Base-by-base conservation (phyloP, 2,888 invertebrate species). In the Eupeodes latifasciatus region DNA sequence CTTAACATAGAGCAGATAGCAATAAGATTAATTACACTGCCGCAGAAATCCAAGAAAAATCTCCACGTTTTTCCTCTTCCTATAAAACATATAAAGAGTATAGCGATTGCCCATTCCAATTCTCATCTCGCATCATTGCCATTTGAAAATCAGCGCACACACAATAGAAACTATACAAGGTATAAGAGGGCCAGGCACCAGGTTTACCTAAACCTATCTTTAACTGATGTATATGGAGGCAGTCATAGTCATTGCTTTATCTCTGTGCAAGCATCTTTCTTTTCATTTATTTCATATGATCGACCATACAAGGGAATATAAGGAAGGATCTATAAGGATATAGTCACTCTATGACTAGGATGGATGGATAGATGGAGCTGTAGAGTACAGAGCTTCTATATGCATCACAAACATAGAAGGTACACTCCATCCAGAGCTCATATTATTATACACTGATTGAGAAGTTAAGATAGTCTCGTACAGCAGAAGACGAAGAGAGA, bases 231-330 rank as follows among this genome's bases (percentile, higher is more conserved):
- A 74, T 9, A 40, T 5, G 27, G 27, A 27, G 62, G 75, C 51
- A 83, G 83, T 75, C 83, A 80, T 75, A 62, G 84, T 40, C 83
- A 80, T 79, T 62, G 84, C 66, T 69, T 81, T 88, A 88, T 84
- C 87, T 88, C 49, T 47, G 27, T 40, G 76, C 83, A 87, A 87
- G 87, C 61, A 87, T 87, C 80, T 87, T 76, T 61, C 84, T 80
- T 76, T 84, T 87, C 87, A 87, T 87, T 87, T 87, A 87, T 81
- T 88, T 81, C 77, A 77, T 81, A 84, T 74, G 87, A 84, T 87
- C 87, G 80, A 74, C 87, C 80, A 57, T 81, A 81, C 84, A 87
- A 72, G 76, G 72, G 79, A 83, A 79, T 80, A 19, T 19, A 19
- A 19, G 19, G 19, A 86, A 79, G 79, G 87, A 87, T 83, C 75